These are phyloP conservation scores for Hirundichthys speculiger DNA, from an alignment of 2,113 vertebrate genomes.

Conservation along the genomic window DNA sequence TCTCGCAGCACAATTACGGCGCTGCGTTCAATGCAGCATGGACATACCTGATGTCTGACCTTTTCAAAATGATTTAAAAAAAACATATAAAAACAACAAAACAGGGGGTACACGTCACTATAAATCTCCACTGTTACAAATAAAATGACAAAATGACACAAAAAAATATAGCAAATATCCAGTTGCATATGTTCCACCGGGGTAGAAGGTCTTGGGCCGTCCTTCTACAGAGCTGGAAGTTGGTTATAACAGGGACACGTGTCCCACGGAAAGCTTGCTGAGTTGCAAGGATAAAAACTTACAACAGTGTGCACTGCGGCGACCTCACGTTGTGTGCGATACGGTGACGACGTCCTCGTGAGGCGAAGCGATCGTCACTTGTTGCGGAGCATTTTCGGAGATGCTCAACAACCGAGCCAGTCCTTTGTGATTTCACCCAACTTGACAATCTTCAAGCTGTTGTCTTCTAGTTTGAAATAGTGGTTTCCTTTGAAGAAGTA, in stretches of 20 bases:
- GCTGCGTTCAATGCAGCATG: slow-evolving; percentile 66
- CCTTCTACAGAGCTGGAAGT: slow-evolving; percentile 62
- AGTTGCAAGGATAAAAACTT: slow-evolving; percentile 79
- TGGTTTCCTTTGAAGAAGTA: slow-evolving; percentile 96
- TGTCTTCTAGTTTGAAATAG: slow-evolving; percentile 95
- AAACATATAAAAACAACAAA: slow-evolving; percentile 48
- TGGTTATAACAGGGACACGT: slow-evolving; percentile 59
- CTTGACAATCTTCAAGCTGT: slow-evolving; percentile 94
- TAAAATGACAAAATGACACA: slow-evolving; percentile 65
- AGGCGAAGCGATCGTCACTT: slow-evolving; percentile 58
- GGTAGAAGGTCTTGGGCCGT: slow-evolving; percentile 45
- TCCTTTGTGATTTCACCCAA: slow-evolving; percentile 94
- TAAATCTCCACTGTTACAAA: slow-evolving; percentile 60
- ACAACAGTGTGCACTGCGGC: slow-evolving; percentile 73
- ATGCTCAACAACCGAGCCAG: slow-evolving; percentile 93
- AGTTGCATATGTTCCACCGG: slow-evolving; percentile 59
- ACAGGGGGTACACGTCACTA: slow-evolving; percentile 40
- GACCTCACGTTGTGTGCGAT: slow-evolving; percentile 55
- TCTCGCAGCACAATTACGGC: slow-evolving; percentile 67
- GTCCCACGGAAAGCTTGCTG: slow-evolving; percentile 68
- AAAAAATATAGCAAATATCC: slow-evolving; percentile 64
- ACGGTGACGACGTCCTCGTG: slow-evolving; percentile 46
- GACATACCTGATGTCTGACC: slow-evolving; percentile 80
- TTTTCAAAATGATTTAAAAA: slow-evolving; percentile 28
- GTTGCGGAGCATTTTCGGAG: slow-evolving; percentile 26